phyloP scores from a whole-genome alignment of 2,888 invertebrate species.

The Hypena proboscidalis region DNA sequence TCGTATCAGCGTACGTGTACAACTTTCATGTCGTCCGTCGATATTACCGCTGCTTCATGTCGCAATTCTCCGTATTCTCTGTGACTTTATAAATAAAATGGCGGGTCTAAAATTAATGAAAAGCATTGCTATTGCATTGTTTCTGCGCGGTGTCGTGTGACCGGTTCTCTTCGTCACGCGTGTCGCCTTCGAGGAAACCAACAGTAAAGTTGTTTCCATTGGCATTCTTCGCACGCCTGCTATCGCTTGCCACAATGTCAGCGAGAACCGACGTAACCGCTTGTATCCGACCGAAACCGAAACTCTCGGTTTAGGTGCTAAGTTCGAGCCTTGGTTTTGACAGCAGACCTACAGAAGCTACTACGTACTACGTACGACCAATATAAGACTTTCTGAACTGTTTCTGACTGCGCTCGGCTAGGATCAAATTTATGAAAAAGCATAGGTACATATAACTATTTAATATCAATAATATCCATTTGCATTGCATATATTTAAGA shows the following conservation, averaged over 20 bases:
- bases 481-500: no score
- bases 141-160: conserved; percentile 74
- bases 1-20: conserved; percentile 42
- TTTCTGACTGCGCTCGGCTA: no score
- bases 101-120: conserved; percentile 67
- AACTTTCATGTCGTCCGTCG: conserved; percentile 49
- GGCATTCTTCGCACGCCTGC: conserved; percentile 74
- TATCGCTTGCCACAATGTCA: conserved; percentile 59
- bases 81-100: conserved; percentile 59
- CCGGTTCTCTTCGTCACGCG: conserved; percentile 76
- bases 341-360: no score
- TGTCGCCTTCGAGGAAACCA: conserved; percentile 75
- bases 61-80: conserved; percentile 45
- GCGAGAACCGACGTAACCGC: conserved; percentile 50
- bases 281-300: no score
- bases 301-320: no score
- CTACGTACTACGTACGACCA: no score
- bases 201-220: conserved; percentile 76
- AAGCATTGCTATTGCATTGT: conserved; percentile 73
- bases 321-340: no score
- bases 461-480: no score
- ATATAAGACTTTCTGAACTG: no score
- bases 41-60: conserved; percentile 43
- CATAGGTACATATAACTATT: no score
- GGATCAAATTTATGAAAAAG: no score